Base-by-base conservation (phyloP, 2,888 invertebrate species). In the Hydropsyche betteni region DNA sequence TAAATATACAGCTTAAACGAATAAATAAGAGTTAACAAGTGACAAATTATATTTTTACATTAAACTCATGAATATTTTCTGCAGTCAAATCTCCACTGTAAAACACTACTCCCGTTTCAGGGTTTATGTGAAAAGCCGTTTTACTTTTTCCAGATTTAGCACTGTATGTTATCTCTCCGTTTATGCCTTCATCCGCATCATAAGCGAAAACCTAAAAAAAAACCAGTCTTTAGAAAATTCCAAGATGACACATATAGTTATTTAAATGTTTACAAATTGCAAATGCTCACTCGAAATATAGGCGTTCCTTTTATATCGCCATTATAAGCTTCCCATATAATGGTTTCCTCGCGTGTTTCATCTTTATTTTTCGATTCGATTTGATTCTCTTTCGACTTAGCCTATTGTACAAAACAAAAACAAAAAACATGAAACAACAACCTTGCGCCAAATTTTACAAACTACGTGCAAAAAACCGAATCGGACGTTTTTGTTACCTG, bases 71-170 rank as follows among this genome's bases (percentile, higher is more conserved):
- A 38, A 75, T 68, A 81, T 90, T 89, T 50, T 92, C 92, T 58
- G 90, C 86, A 80, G 90, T 89, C 80, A 94, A 90, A 61, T 89
- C 89, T 80, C 90, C 89, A 73, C 90, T 90, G 14, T 93, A 91
- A 83, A 91, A 93, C 64, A 95, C 91, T 83, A 92, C 89, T 3
- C 95, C 95, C 0, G 92, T 93, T 75, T 88, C 87, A 6, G 91
- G 90, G 84, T 95, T 91, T 79, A 95, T 92, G 79, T 90, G 90
- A 84, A 95, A 95, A 81, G 91, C 91, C 38, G 91, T 91, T 80
- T 90, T 90, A 50, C 91, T 91, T 80, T 91, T 89, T 7, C 92
- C 92, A 8, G 91, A 90, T 83, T 92, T 92, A 69, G 92, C 91
- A 80, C 91, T 90, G 85, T 94, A 95, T 44, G 89, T 89, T 70